Conservation (phyloP, 2,113 vertebrate species). For the Centropus bengalensis region DNA sequence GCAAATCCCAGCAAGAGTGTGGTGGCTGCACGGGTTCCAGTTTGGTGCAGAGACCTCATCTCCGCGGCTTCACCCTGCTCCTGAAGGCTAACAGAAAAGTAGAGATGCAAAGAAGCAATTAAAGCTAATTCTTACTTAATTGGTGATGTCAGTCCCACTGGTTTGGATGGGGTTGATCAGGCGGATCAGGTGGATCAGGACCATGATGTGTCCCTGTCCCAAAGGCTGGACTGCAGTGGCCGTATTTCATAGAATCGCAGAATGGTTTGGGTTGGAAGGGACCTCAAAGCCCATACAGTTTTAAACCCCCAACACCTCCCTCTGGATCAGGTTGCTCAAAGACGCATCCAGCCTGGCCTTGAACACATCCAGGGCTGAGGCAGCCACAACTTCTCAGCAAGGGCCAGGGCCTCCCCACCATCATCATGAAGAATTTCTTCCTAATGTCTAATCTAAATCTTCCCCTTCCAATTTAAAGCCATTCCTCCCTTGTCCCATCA, state of each 20-base stretch:
- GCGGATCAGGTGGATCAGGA: not conserved
- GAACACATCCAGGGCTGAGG: too few species aligned
- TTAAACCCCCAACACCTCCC: too few species aligned
- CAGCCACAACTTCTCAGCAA: too few species aligned
- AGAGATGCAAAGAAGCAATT: not conserved
- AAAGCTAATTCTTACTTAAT: not conserved
- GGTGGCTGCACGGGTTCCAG: fast-evolving
- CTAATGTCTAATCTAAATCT: too few species aligned
- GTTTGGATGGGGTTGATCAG: not conserved
- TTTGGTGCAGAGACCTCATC: not conserved
- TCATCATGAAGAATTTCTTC: too few species aligned
- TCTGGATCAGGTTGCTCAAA: too few species aligned
- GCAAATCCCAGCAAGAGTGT: not conserved
- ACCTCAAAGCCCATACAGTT: too few species aligned
- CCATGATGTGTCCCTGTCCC: not conserved
- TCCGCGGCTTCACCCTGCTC: fast-evolving
- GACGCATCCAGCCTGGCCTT: too few species aligned
- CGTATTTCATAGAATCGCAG: not conserved
- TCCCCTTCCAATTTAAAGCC: too few species aligned
- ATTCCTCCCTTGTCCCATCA: too few species aligned
- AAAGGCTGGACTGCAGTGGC: not conserved
- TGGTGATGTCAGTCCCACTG: not conserved
- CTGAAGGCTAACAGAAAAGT: not conserved
- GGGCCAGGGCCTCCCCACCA: too few species aligned
- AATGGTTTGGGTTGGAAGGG: too few species aligned